Evolutionary conservation across 2,888 invertebrate species (phyloP), one percentile per base, ranked within the genome.

Genomic region (Dicycla oo): DNA sequence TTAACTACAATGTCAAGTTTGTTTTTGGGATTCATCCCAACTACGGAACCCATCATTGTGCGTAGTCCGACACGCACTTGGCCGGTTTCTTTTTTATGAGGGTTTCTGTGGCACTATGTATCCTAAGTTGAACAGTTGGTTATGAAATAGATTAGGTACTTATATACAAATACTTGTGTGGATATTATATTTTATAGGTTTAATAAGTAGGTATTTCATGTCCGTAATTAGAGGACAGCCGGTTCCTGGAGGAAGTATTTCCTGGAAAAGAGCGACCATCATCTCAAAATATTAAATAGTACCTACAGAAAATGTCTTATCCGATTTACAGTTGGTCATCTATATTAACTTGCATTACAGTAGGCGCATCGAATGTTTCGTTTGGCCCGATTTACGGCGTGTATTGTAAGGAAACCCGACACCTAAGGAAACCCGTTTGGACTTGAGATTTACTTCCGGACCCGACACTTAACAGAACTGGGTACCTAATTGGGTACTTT

Each of bases 321-420:
- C 57, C 20, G 34, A 69, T 56, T 63, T 18, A 40, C 51, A 40
- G 54, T 56, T 75, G 4, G 38, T 62, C 69, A 49, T 54, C 15
- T 65, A 38, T 34, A n/a, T 57, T 45, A 20, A 10, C 11, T 23
- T 30, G 43, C 20, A 43, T 61, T 56, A 34, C 47, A 56, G 64
- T 57, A 75, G 78, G 81, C 81, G 81, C 69, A 38, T 30, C 11
- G 8, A 38, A 20, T 43, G 15, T 20, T 56, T 20, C 13, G 10
- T n/a, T 56, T 45, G 54, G 2, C 18, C 6, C 15, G 30, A 18
- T 34, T 13, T 15, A 40, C 18, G 40, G 6, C 13, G 8, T 51
- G 10, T 40, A 20, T 1, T 4, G 1, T 23, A 1, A 1, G 15
- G 18, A n/a, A n/a, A n/a, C n/a, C n/a, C n/a, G n/a, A n/a, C n/a